These are phyloP conservation scores for Chroicocephalus ridibundus DNA, from an alignment of 2,113 vertebrate species.

Conservation along the genomic window DNA sequence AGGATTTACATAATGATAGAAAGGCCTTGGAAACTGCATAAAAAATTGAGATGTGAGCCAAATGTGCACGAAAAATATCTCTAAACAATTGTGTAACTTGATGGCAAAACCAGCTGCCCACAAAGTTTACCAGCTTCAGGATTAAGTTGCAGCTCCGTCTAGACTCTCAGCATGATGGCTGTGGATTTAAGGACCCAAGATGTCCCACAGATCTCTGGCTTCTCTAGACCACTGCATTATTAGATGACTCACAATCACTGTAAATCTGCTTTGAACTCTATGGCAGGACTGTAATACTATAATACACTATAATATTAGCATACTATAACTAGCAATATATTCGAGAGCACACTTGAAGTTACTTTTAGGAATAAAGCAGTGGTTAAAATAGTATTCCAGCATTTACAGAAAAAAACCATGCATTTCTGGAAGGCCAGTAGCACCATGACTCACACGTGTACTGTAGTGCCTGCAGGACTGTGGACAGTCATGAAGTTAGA, in stretches of 20 bases:
- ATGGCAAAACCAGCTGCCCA: background rate
- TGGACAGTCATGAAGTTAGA: background rate
- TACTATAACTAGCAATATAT: too few relatives aligned
- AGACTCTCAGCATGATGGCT: background rate
- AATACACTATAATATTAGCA: background rate
- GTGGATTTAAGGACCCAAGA: background rate
- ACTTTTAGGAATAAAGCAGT: background rate
- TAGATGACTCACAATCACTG: background rate
- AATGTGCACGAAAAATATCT: background rate
- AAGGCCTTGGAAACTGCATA: background rate
- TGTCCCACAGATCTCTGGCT: background rate
- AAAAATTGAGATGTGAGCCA: background rate
- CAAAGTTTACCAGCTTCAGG: background rate
- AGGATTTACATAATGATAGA: background rate
- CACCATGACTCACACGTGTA: accelerated
- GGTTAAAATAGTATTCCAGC: background rate
- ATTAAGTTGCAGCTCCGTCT: background rate
- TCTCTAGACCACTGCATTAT: background rate
- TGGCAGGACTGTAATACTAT: background rate
- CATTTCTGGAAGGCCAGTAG: background rate
- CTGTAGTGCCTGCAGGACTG: background rate
- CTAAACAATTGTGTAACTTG: background rate
- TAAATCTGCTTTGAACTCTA: background rate
- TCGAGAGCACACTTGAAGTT: background rate
- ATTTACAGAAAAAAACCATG: background rate